Percentiles rank a stretch among this genome's conserved stretches.
Conservation (phyloP, 2,888 invertebrate genomes). For the Thumatha senex region DNA sequence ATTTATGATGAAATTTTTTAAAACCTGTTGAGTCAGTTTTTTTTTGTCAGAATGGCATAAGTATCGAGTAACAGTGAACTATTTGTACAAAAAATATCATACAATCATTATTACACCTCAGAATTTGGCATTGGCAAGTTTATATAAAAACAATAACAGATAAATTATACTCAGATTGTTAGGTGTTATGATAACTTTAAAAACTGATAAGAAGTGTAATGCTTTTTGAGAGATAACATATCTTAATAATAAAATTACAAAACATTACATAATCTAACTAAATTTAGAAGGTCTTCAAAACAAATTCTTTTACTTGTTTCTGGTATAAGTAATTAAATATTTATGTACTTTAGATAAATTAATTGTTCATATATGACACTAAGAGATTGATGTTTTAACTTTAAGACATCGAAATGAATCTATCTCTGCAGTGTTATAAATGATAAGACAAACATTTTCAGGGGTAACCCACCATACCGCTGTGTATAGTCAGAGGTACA, state of each 20-base stretch:
- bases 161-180: neutral
- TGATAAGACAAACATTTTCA: too few species aligned
- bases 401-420: too few species aligned
- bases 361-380: too few species aligned
- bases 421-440: too few species aligned
- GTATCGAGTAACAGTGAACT: neutral
- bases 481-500: too few species aligned
- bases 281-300: neutral
- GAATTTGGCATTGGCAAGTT: neutral
- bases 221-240: neutral
- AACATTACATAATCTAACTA: neutral
- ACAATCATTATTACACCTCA: neutral
- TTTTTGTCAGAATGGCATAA: neutral
- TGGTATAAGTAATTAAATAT: too few species aligned
- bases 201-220: neutral
- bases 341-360: too few species aligned
- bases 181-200: neutral
- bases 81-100: neutral
- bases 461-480: too few species aligned
- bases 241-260: neutral
- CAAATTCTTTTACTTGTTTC: neutral
- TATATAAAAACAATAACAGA: neutral
- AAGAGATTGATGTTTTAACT: too few species aligned
- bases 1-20: neutral
- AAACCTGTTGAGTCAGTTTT: neutral